phyloP scores from a whole-genome alignment of 2,113 vertebrate species.

The Nannobrachium achirus region DNA sequence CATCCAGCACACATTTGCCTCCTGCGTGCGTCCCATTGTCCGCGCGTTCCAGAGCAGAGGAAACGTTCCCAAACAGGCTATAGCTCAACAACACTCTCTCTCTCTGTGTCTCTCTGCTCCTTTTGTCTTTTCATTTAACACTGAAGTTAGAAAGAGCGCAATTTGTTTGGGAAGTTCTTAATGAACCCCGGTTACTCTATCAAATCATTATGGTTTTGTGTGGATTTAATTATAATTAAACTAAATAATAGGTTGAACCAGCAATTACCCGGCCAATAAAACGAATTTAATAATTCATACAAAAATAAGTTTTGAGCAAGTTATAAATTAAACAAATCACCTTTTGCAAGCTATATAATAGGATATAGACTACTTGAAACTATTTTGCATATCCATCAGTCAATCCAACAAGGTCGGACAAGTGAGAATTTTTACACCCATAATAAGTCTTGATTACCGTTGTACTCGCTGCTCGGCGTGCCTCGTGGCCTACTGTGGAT shows the following conservation, averaged over 20 bases:
- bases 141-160: no score
- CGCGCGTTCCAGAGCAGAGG: slow-evolving; percentile 29
- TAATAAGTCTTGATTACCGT: neutral
- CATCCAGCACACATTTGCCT: slow-evolving; percentile 43
- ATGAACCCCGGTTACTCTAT: neutral
- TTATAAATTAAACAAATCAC: neutral
- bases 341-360: slow-evolving; percentile 3
- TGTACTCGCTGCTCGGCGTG: neutral
- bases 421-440: slow-evolving; percentile 16
- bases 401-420: slow-evolving; percentile 11
- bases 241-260: neutral
- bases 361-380: neutral
- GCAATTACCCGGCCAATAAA: no score
- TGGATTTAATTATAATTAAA: neutral
- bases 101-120: slow-evolving; percentile 4
- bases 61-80: slow-evolving; percentile 49
- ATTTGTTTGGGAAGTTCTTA: no score
- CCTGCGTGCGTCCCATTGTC: slow-evolving; percentile 50
- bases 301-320: no score
- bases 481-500: slow-evolving; percentile 17
- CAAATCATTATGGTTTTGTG: neutral
- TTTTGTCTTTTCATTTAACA: no score
- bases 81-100: neutral
- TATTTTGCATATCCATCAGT: neutral
- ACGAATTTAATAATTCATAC: no score